A percentile compares a stretch with the other conserved stretches of the same genome.
Evolutionary conservation across 2,113 vertebrate species (phyloP).

Genomic region (Oceanodroma tethys): DNA sequence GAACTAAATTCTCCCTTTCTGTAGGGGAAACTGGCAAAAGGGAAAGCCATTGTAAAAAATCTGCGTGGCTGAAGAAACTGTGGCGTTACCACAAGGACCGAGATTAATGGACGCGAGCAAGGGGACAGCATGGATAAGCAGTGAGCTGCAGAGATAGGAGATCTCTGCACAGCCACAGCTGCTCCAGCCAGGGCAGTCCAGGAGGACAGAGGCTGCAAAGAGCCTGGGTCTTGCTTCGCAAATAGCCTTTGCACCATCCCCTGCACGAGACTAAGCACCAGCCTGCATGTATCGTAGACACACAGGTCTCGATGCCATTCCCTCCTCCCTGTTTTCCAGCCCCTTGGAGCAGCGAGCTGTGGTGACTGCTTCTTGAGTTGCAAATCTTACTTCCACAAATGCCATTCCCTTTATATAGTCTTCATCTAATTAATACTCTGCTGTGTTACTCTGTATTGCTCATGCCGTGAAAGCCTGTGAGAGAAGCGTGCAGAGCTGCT

Average conservation of each 20-base stretch:
- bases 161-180: not conserved
- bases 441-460: not conserved
- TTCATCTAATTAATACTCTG: not conserved
- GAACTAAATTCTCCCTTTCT: not conserved
- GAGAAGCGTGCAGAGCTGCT: not conserved
- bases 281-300: rapidly evolving
- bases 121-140: not conserved
- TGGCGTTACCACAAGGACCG: not conserved
- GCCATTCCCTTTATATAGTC: not conserved
- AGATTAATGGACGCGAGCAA: not conserved
- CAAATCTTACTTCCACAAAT: not conserved
- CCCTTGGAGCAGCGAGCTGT: not conserved
- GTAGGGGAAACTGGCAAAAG: not conserved
- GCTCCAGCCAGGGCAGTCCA: not conserved
- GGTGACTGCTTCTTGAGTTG: not conserved
- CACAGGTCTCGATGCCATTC: not conserved
- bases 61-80: not conserved
- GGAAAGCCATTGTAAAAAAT: not conserved
- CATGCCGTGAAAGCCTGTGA: not conserved
- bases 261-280: not conserved
- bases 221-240: not conserved
- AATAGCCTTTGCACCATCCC: not conserved
- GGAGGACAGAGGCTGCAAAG: not conserved
- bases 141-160: not conserved
- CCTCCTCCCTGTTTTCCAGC: not conserved